Conservation (phyloP, 2,888 invertebrate species). For the Ametastegia equiseti region DNA sequence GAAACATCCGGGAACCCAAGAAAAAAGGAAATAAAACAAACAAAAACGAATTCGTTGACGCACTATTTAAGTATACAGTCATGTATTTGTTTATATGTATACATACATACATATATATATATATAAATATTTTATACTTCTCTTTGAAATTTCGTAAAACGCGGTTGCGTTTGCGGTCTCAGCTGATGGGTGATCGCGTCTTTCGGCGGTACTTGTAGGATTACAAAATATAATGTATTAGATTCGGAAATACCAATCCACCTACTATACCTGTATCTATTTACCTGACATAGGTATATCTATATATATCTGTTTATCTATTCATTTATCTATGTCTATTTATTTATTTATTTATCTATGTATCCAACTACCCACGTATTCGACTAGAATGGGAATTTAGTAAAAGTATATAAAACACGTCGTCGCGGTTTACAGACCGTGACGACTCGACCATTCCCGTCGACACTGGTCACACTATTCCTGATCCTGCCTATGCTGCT, state of each 20-base stretch:
- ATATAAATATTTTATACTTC: background rate
- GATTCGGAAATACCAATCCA: background rate
- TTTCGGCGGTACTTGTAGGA: background rate
- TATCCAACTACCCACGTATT: background rate
- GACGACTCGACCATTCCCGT: conserved; percentile 6
- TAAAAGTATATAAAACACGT: conserved; percentile 40
- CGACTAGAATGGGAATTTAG: conserved; percentile 34
- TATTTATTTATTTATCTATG: no score
- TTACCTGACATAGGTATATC: no score
- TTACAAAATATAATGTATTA: background rate
- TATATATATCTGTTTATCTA: no score
- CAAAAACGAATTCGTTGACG: background rate
- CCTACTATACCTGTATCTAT: no score
- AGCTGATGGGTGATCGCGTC: background rate
- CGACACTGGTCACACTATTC: no score
- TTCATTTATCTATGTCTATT: no score
- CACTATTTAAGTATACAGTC: background rate
- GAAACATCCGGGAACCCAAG: conserved; percentile 5
- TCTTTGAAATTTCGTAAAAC: background rate
- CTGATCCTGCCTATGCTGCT: no score
- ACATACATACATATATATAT: background rate
- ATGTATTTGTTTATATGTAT: background rate
- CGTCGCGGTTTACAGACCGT: conserved; percentile 40
- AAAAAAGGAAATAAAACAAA: background rate
- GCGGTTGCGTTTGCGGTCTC: background rate